Evolutionary conservation across 1,140 invertebrate species (phyloP).

Genomic region (Papilio polyxenes): DNA sequence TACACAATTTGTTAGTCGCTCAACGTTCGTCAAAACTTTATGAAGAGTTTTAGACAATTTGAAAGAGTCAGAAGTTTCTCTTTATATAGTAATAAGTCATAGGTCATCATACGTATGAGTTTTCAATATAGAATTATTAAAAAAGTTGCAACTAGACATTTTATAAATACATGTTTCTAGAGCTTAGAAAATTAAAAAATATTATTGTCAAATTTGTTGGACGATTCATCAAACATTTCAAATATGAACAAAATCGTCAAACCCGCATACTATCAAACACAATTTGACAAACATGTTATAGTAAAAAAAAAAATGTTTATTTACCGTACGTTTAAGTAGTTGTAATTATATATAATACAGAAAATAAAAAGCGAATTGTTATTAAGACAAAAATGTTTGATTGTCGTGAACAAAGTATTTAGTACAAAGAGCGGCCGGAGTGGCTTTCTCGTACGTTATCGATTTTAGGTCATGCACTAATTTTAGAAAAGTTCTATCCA

Average conservation of each 20-base stretch:
- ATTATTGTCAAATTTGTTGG: background rate
- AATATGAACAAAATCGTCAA: background rate
- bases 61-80: background rate
- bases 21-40: background rate
- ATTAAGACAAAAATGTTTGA: background rate
- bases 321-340: background rate
- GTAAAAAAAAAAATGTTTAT: background rate
- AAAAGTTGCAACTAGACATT: background rate
- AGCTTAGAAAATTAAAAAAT: background rate
- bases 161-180: background rate
- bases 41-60: background rate
- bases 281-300: background rate
- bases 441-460: conserved; percentile 47
- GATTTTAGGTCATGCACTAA: conserved; percentile 58
- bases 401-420: conserved; percentile 26
- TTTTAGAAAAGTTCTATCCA: conserved; percentile 59
- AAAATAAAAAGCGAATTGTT: too few species aligned
- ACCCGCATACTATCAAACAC: background rate
- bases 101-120: background rate
- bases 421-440: conserved; percentile 16
- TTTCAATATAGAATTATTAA: background rate
- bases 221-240: background rate
- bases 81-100: background rate
- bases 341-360: background rate
- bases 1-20: background rate